phyloP scores from a whole-genome alignment of 2,113 vertebrate species.

The Scolopax mira region DNA sequence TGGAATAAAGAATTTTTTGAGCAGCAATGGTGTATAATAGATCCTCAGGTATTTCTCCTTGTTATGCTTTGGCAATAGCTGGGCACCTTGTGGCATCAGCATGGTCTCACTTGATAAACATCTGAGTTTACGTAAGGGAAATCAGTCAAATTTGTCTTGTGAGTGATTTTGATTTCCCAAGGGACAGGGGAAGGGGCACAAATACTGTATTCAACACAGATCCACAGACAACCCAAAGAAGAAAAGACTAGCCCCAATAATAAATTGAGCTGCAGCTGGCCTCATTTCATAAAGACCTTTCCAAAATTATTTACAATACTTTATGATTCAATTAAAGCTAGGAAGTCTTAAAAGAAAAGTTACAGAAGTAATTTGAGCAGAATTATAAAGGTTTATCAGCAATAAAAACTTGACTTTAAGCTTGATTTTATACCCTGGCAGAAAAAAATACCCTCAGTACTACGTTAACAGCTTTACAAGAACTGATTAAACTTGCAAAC shows the following conservation, averaged over 20 bases:
- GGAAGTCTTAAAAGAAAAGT: not conserved
- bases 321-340: not conserved
- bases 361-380: not conserved
- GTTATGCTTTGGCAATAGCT: not conserved
- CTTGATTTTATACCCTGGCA: not conserved
- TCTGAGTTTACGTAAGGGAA: not conserved
- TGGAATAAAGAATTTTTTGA: not conserved
- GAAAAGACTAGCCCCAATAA: not conserved
- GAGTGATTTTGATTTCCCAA: not conserved
- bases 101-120: not conserved
- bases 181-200: not conserved
- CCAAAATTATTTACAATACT: not conserved
- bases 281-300: not conserved
- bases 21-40: not conserved
- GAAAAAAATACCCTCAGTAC: not conserved
- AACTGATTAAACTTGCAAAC: not conserved
- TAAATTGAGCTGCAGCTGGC: not conserved
- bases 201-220: not conserved
- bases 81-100: not conserved
- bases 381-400: not conserved
- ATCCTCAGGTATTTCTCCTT: not conserved
- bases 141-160: not conserved
- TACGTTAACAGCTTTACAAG: not conserved
- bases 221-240: not conserved
- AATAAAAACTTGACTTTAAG: not conserved